Conservation (phyloP, 1,140 invertebrate species). For the Ceratosolen fusciceps region DNA sequence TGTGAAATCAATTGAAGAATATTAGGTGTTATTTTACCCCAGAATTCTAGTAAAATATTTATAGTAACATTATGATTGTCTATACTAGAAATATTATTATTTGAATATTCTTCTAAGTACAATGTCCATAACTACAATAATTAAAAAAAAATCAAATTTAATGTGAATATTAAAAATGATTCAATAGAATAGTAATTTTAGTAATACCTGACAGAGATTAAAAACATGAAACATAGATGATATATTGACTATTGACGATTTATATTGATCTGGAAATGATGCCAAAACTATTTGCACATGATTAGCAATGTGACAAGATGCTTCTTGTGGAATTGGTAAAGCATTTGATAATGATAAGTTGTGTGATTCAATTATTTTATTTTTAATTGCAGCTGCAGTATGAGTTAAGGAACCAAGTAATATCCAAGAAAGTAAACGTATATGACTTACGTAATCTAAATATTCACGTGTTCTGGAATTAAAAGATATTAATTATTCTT, state of each 20-base stretch:
- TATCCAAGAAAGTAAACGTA: slow-evolving; percentile 95
- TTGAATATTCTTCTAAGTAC: slow-evolving; percentile 93
- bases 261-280: slow-evolving; percentile 96
- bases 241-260: slow-evolving; percentile 92
- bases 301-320: slow-evolving; percentile 95
- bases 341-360: slow-evolving; percentile 72
- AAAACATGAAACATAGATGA: slow-evolving; percentile 89
- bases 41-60: slow-evolving; percentile 96
- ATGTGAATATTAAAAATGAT: neutral
- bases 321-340: slow-evolving; percentile 95
- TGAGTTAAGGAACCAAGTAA: slow-evolving; percentile 94
- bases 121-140: slow-evolving; percentile 91
- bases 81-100: slow-evolving; percentile 75
- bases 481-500: neutral
- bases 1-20: slow-evolving; percentile 94
- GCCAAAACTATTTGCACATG: slow-evolving; percentile 95
- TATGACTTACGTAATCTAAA: slow-evolving; percentile 94
- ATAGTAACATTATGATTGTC: slow-evolving; percentile 82
- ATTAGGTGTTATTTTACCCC: slow-evolving; percentile 96
- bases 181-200: too few relatives aligned
- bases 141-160: neutral
- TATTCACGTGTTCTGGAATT: slow-evolving; percentile 89
- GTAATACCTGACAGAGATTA: slow-evolving; percentile 81
- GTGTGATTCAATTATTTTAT: slow-evolving; percentile 58
- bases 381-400: slow-evolving; percentile 73